These are phyloP conservation scores for Malurus cyaneus DNA, from an alignment of 2,113 vertebrate species.

Conservation along the genomic window DNA sequence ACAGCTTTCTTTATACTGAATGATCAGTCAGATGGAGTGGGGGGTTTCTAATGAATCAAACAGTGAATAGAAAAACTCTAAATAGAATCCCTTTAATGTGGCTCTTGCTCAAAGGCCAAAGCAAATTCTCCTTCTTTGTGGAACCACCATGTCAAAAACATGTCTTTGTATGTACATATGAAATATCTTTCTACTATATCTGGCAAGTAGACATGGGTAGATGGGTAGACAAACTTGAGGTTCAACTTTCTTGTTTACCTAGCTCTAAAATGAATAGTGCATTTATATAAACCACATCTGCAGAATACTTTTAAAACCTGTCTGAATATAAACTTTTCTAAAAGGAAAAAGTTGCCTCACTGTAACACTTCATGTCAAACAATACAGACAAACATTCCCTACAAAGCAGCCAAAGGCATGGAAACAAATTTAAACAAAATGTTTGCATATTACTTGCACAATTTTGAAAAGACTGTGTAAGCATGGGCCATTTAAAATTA, in stretches of 20 bases:
- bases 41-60: neutral
- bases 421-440: neutral
- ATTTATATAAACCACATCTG: constrained; percentile 7
- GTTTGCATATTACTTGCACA: neutral
- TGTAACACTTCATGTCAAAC: neutral
- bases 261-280: constrained; percentile 24
- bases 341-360: neutral
- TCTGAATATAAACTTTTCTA: constrained; percentile 18
- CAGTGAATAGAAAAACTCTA: neutral
- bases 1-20: neutral
- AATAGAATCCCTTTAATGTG: neutral
- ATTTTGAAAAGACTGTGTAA: neutral
- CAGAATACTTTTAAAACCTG: neutral
- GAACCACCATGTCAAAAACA: neutral
- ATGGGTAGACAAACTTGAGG: neutral
- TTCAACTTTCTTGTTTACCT: constrained; percentile 11
- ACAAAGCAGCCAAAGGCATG: neutral
- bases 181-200: neutral
- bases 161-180: neutral
- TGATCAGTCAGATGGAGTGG: neutral
- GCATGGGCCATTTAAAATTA: neutral
- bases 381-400: neutral
- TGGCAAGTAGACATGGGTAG: neutral
- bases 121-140: neutral
- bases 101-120: neutral